Percentiles rank a stretch among this genome's conserved stretches.
These are phyloP conservation scores for Caligus rogercresseyi DNA, from an alignment of 1,140 invertebrate species.

Conservation along the genomic window DNA sequence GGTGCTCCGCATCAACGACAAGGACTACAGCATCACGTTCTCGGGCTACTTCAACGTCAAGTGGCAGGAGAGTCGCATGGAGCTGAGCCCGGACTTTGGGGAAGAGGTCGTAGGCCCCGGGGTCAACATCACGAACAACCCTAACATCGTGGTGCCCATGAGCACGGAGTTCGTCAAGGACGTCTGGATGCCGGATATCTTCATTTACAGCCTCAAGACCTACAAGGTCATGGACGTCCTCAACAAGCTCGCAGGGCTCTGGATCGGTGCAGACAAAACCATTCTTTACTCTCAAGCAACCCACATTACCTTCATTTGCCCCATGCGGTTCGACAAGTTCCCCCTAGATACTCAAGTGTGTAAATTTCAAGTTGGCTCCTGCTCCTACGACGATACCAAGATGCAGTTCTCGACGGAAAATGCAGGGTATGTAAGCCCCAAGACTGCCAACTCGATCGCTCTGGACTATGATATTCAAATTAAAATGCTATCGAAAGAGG, in stretches of 20 bases:
- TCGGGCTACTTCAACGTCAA: constrained; percentile 18
- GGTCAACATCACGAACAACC: constrained; percentile 13
- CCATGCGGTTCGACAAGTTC: constrained; percentile 20
- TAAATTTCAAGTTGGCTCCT: constrained; percentile 19
- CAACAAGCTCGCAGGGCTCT: constrained; percentile 15
- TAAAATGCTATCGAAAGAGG: neutral
- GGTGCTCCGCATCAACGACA: constrained; percentile 18
- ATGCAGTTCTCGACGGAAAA: constrained; percentile 14
- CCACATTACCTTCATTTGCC: constrained; percentile 21
- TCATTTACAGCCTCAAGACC: constrained; percentile 19
- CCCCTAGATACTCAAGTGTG: constrained; percentile 19
- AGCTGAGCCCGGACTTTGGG: constrained; percentile 12
- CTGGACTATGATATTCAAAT: constrained; percentile 18
- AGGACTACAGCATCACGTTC: constrained; percentile 21
- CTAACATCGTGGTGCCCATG: constrained; percentile 18
- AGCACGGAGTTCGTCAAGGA: constrained; percentile 18
- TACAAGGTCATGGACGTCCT: constrained; percentile 20
- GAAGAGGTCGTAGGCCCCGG: constrained; percentile 2
- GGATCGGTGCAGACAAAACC: constrained; percentile 17
- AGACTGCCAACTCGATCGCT: constrained; percentile 14
- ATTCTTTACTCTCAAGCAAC: constrained; percentile 17
- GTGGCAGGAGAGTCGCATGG: constrained; percentile 14
- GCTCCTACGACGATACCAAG: constrained; percentile 18
- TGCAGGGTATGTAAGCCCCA: constrained; percentile 5
- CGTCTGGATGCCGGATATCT: constrained; percentile 18